A percentile compares a stretch with the other conserved stretches of the same genome.
Conservation (phyloP, 2,797 vertebrate species). For the Halcyon smyrnensis region DNA sequence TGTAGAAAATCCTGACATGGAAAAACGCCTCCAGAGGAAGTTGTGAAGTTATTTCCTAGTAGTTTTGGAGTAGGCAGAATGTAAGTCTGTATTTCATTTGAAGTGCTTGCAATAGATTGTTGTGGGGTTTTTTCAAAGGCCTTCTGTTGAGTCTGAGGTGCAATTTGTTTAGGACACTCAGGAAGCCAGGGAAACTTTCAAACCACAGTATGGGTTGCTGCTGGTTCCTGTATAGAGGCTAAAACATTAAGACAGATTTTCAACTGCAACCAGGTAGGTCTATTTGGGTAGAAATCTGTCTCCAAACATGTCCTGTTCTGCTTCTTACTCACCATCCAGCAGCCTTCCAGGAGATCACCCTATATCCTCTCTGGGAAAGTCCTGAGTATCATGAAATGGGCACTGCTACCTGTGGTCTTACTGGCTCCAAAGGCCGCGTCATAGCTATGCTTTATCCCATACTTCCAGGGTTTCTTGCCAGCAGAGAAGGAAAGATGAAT, state of each 20-base stretch:
- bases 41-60: neutral
- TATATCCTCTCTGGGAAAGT: neutral
- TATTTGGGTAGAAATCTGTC: neutral
- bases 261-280: neutral
- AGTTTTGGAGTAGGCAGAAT: neutral
- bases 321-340: neutral
- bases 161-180: neutral
- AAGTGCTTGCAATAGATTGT: neutral
- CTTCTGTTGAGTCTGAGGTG: neutral
- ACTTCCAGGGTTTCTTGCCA: neutral
- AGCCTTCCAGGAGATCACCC: neutral
- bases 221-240: neutral
- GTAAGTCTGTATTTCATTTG: neutral
- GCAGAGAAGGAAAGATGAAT: neutral
- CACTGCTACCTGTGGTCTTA: neutral
- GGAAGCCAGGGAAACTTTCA: neutral
- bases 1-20: neutral
- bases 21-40: constrained; percentile 30
- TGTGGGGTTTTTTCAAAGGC: neutral
- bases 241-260: neutral
- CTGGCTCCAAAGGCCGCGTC: neutral
- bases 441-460: neutral
- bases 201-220: neutral
- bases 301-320: neutral
- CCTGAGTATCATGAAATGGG: neutral